phyloP scores from a whole-genome alignment of 2,113 vertebrate genomes.

The Lampris megalopsis region DNA sequence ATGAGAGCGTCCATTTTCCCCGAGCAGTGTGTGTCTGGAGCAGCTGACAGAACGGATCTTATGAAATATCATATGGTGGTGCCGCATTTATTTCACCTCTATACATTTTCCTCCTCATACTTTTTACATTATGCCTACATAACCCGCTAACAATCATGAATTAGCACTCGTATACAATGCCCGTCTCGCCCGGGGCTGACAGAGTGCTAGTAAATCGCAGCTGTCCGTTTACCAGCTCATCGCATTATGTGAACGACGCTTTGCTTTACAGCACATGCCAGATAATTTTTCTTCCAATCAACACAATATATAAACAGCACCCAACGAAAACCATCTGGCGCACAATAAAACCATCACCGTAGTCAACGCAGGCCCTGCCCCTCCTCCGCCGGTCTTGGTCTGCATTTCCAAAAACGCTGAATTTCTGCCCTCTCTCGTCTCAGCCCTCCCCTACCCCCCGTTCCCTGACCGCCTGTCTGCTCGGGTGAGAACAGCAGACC shows the following conservation, averaged over 20 bases:
- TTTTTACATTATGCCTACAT: not conserved
- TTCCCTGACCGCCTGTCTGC: constrained; percentile 27
- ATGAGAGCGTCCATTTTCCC: not conserved
- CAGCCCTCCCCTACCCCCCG: constrained; percentile 17
- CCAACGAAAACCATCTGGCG: constrained; percentile 23
- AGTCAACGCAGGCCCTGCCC: constrained; percentile 20
- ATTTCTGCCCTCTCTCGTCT: constrained; percentile 23
- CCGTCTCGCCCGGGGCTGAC: not conserved
- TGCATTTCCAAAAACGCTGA: constrained; percentile 48
- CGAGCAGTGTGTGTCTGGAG: not conserved
- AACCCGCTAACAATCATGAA: not conserved
- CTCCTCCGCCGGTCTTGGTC: not conserved
- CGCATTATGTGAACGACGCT: not conserved
- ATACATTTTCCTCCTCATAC: not conserved
- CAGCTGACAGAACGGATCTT: not conserved
- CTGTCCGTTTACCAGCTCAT: not conserved
- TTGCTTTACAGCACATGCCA: not conserved
- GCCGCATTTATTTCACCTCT: not conserved
- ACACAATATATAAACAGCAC: not conserved
- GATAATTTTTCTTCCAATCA: constrained; percentile 7
- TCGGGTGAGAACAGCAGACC: constrained; percentile 33
- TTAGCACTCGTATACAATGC: not conserved
- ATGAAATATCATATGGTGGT: not conserved
- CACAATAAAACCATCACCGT: constrained; percentile 38
- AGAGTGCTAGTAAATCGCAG: not conserved